Conservation (phyloP, 37 sponge, comb jelly and placozoan genomes). For the Haliclona indistincta region DNA sequence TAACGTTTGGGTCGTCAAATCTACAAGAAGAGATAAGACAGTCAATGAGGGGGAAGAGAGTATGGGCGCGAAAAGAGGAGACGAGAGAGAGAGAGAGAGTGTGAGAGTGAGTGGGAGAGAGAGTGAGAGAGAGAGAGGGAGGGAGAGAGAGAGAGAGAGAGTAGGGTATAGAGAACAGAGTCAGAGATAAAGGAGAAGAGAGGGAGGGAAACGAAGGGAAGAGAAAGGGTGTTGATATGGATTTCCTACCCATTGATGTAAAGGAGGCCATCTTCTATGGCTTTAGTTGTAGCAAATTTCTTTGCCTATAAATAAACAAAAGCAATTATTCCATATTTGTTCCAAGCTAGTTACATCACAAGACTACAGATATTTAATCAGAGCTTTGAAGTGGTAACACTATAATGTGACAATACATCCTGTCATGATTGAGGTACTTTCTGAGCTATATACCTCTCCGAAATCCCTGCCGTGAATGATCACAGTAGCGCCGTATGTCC, state of each 20-base stretch:
- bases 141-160: not conserved
- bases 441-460: conserved; percentile 50
- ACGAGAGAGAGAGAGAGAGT: conserved; percentile 12
- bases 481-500: conserved; percentile 61
- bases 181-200: not conserved
- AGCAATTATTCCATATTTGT: too few relatives aligned
- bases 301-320: conserved; percentile 52
- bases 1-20: conserved; percentile 74
- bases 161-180: not conserved
- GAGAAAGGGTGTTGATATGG: not conserved
- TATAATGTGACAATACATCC: conserved; percentile 1
- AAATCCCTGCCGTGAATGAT: conserved; percentile 59
- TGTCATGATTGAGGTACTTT: not conserved
- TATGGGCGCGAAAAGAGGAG: not conserved
- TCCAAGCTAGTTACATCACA: too few relatives aligned
- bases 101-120: too few relatives aligned
- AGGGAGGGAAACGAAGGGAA: too few relatives aligned
- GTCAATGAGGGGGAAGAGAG: too few relatives aligned
- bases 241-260: conserved; percentile 83
- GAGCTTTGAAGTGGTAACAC: not conserved
- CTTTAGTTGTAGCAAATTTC: conserved; percentile 47
- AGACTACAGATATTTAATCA: too few relatives aligned
- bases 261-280: conserved; percentile 39
- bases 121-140: too few relatives aligned
- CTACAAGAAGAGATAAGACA: too few relatives aligned